Percentiles rank a stretch among this genome's conserved stretches.
phyloP scores from a whole-genome alignment of 1,140 invertebrate species.

The Uloborus diversus region DNA sequence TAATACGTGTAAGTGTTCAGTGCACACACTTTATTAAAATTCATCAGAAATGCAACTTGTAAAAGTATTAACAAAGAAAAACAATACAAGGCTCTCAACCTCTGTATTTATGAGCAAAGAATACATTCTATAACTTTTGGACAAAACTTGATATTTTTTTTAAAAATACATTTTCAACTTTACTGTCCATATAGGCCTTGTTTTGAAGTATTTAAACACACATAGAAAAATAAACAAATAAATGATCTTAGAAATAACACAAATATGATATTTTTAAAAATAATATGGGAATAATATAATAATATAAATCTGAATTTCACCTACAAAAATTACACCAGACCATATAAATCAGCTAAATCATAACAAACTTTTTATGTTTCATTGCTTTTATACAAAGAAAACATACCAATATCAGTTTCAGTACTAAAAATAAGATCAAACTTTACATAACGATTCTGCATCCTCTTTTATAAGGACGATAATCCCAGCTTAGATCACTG shows the following conservation, averaged over 20 bases:
- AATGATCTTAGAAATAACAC: background rate
- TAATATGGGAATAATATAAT: too few relatives aligned
- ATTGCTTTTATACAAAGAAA: too few relatives aligned
- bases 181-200: too few relatives aligned
- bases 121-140: slow-evolving; percentile 39
- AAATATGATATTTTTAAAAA: background rate
- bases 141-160: background rate
- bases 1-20: slow-evolving; percentile 31
- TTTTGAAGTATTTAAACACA: background rate
- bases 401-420: too few relatives aligned
- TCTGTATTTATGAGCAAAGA: slow-evolving; percentile 52
- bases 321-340: too few relatives aligned
- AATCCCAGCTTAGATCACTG: background rate
- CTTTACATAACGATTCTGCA: background rate
- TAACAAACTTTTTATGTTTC: too few relatives aligned
- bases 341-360: too few relatives aligned
- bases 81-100: slow-evolving; percentile 49
- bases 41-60: slow-evolving; percentile 57
- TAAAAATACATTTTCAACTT: background rate
- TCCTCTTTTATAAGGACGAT: background rate
- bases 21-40: slow-evolving; percentile 58
- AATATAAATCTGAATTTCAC: too few relatives aligned
- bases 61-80: slow-evolving; percentile 57
- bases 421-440: background rate
- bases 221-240: background rate